phyloP scores from a whole-genome alignment of 2,113 vertebrate species.

The Gambusia affinis region DNA sequence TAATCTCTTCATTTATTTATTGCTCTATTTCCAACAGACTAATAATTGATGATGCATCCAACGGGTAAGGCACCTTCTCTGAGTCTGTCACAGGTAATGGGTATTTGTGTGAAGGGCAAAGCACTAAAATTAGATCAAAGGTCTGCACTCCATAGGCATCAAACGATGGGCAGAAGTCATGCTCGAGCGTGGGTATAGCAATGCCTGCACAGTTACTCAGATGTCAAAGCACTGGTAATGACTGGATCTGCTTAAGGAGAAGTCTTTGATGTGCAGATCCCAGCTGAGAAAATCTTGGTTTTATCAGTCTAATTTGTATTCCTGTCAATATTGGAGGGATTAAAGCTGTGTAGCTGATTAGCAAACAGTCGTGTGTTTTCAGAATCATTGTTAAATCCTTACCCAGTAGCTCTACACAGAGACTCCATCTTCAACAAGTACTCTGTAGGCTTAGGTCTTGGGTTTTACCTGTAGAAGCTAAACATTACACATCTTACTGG shows the following conservation, averaged over 20 bases:
- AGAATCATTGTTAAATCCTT: slow-evolving; percentile 21
- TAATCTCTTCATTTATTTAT: background rate
- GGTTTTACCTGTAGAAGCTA: background rate
- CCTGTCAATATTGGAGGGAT: slow-evolving; percentile 30
- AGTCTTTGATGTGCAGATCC: slow-evolving; percentile 45
- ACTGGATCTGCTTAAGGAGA: slow-evolving; percentile 33
- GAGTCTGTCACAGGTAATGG: slow-evolving; percentile 50
- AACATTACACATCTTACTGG: background rate
- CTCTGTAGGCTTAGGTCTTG: background rate
- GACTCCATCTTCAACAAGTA: background rate
- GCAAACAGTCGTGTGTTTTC: slow-evolving; percentile 14
- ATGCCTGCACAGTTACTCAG: slow-evolving; percentile 28
- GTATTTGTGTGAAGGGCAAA: slow-evolving; percentile 66
- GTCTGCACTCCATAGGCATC: slow-evolving; percentile 54
- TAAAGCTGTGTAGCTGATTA: slow-evolving; percentile 39
- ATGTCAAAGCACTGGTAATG: slow-evolving; percentile 46
- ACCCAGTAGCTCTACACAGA: background rate
- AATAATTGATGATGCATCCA: slow-evolving; percentile 24
- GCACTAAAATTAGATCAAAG: slow-evolving; percentile 78
- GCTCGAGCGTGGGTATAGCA: slow-evolving; percentile 14
- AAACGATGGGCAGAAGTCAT: slow-evolving; percentile 47
- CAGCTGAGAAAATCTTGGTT: slow-evolving; percentile 21
- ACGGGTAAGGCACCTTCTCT: slow-evolving; percentile 44
- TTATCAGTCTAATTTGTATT: slow-evolving; percentile 44
- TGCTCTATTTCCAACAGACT: background rate